A percentile compares a stretch with the other conserved stretches of the same genome.
Evolutionary conservation across 2,797 vertebrate species (phyloP).

Genomic region (Loris lydekkerianus): DNA sequence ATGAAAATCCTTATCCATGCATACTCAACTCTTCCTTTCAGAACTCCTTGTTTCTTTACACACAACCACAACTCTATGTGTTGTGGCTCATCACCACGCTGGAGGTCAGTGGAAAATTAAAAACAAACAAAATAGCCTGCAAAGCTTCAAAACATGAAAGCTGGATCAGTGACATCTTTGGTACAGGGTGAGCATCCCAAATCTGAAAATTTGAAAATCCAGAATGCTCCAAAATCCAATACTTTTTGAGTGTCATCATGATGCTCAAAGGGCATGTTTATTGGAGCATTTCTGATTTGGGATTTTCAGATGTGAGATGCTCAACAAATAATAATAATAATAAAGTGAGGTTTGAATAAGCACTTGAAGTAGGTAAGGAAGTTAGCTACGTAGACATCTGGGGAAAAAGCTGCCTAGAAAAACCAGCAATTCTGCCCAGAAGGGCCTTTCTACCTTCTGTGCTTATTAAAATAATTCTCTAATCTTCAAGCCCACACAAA

Average conservation of each 20-base stretch:
- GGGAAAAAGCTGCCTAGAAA: not conserved
- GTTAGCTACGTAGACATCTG: not conserved
- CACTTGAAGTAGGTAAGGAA: not conserved
- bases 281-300: not conserved
- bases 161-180: not conserved
- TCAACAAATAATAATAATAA: not conserved
- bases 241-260: not conserved
- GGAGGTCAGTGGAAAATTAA: constrained; percentile 7
- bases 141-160: not conserved
- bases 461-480: constrained; percentile 34
- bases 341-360: not conserved
- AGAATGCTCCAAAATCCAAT: not conserved
- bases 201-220: not conserved
- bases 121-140: not conserved
- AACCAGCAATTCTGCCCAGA: not conserved
- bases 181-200: not conserved
- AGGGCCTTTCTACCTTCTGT: not conserved
- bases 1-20: constrained; percentile 26
- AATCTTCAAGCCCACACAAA: constrained; percentile 59
- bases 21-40: not conserved
- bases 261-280: not conserved
- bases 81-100: not conserved
- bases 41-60: constrained; percentile 27
- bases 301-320: not conserved
- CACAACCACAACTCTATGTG: not conserved